Conservation (phyloP, 2,888 invertebrate genomes). For the Drosophila demipolita region DNA sequence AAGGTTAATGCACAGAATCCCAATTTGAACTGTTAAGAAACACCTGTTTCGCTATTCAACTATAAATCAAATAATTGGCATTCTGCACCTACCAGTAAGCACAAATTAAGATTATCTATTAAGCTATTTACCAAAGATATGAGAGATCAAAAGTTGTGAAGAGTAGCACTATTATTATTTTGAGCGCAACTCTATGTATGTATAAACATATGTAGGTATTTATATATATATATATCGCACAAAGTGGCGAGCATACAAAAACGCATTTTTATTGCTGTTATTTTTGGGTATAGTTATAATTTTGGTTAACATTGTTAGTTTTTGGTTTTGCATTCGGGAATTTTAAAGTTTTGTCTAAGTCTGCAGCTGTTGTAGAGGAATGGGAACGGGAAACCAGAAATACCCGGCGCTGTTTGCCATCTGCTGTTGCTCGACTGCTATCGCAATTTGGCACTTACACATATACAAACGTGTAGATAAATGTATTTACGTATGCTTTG, state of each 20-base stretch:
- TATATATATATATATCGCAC: not conserved
- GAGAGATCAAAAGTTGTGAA: not conserved
- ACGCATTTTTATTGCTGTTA: not conserved
- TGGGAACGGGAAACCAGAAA: slow-evolving; percentile 49
- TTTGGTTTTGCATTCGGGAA: slow-evolving; percentile 6
- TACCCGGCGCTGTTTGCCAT: slow-evolving; percentile 8
- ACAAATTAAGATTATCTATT: not conserved
- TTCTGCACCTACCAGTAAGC: not conserved
- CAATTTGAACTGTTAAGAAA: not conserved
- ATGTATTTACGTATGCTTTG: not conserved
- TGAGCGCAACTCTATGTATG: not conserved
- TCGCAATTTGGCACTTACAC: slow-evolving; percentile 9
- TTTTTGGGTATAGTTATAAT: not conserved
- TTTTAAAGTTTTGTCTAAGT: slow-evolving; percentile 21
- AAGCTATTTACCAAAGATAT: not conserved
- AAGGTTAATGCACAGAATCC: not conserved
- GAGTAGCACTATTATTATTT: not conserved
- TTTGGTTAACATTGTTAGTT: slow-evolving; percentile 21
- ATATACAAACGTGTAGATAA: not conserved
- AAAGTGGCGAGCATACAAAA: slow-evolving; percentile 24
- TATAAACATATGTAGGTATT: not conserved
- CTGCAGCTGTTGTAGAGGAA: slow-evolving; percentile 40
- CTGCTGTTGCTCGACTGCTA: slow-evolving; percentile 2
- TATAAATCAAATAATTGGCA: slow-evolving; percentile 2
- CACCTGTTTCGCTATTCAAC: not conserved